These are phyloP conservation scores for Solenodon paradoxus DNA, from an alignment of 2,113 vertebrate species.

Conservation along the genomic window DNA sequence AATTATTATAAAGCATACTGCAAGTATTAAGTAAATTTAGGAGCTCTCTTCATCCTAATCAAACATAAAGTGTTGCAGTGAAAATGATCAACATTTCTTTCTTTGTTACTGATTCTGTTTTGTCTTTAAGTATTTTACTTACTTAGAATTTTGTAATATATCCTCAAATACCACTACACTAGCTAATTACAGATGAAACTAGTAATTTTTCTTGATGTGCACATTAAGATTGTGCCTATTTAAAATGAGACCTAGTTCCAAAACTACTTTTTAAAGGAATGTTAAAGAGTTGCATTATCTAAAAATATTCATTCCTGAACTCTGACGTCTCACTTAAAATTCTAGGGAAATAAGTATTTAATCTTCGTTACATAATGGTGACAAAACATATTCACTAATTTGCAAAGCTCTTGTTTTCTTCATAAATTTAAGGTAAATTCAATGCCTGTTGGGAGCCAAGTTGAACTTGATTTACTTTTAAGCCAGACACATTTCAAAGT, in stretches of 20 bases:
- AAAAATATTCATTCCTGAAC: constrained; percentile 52
- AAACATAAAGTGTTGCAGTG: neutral
- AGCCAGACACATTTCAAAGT: neutral
- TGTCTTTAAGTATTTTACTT: constrained; percentile 32
- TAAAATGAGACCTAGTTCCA: constrained; percentile 42
- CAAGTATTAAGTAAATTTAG: constrained; percentile 18
- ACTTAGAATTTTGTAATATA: constrained; percentile 40
- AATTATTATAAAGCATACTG: neutral
- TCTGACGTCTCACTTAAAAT: constrained; percentile 46
- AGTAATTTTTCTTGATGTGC: constrained; percentile 33
- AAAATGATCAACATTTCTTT: neutral
- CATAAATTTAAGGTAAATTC: constrained; percentile 25
- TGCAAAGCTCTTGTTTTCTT: constrained; percentile 44
- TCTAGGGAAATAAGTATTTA: constrained; percentile 44
- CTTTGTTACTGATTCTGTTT: constrained; percentile 1
- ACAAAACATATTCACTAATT: constrained; percentile 32
- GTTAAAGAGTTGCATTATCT: constrained; percentile 52
- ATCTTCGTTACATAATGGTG: constrained; percentile 29
- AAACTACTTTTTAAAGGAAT: constrained; percentile 55
- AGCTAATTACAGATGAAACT: constrained; percentile 14
- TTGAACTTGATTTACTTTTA: constrained; percentile 21
- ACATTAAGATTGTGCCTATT: constrained; percentile 30
- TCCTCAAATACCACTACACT: neutral
- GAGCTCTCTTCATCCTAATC: neutral
- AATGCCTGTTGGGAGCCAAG: neutral